phyloP scores from a whole-genome alignment of 2,113 vertebrate species.

The Melospiza georgiana region DNA sequence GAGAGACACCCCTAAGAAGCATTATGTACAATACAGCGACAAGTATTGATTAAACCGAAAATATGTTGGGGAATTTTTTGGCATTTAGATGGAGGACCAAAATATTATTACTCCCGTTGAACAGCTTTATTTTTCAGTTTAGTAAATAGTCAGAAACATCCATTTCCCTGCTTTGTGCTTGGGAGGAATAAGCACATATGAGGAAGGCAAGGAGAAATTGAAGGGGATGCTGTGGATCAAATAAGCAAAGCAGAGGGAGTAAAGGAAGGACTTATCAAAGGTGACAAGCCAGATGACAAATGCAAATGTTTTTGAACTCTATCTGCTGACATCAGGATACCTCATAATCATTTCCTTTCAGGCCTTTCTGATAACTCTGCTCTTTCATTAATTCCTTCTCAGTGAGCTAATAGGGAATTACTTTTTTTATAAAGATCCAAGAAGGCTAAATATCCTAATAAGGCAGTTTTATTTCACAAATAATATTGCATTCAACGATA shows the following conservation, averaged over 20 bases:
- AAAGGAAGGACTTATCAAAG: not conserved
- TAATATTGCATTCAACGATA: not conserved
- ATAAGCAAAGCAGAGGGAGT: not conserved
- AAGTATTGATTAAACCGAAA: not conserved
- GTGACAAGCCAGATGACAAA: not conserved
- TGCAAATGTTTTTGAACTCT: not conserved
- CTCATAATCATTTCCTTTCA: constrained; percentile 37
- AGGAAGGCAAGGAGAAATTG: not conserved
- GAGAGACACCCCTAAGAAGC: not conserved
- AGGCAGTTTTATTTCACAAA: constrained; percentile 8
- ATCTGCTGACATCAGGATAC: not conserved
- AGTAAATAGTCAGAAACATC: not conserved
- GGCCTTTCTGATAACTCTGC: constrained; percentile 35
- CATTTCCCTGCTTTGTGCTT: not conserved
- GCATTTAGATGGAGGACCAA: not conserved
- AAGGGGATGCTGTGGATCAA: not conserved
- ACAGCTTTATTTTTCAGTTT: not conserved
- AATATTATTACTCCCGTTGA: not conserved
- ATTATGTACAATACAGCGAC: not conserved
- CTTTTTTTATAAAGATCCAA: constrained; percentile 15
- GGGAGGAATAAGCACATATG: not conserved
- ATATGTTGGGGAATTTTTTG: too few species aligned
- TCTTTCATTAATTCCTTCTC: constrained; percentile 43
- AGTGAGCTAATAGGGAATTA: not conserved
- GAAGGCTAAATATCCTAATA: not conserved